These are phyloP conservation scores for Amblyjoppa fuscipennis DNA, from an alignment of 2,888 invertebrate genomes.

Conservation along the genomic window DNA sequence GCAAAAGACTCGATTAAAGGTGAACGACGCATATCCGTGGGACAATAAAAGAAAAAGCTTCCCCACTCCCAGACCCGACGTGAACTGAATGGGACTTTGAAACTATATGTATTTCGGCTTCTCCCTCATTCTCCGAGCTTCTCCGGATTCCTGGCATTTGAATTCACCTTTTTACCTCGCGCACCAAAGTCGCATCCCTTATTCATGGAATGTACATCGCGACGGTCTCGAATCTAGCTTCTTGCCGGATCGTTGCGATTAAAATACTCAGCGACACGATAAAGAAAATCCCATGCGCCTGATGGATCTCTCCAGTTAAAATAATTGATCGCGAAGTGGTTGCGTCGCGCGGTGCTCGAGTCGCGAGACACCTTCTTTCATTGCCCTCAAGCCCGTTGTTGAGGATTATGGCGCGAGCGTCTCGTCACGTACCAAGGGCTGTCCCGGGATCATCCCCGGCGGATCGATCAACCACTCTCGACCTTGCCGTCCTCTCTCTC, in stretches of 20 bases:
- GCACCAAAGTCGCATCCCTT: slow-evolving; percentile 41
- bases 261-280: slow-evolving; percentile 57
- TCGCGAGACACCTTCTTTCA: slow-evolving; percentile 24
- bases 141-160: slow-evolving; percentile 42
- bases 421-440: slow-evolving; percentile 46
- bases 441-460: slow-evolving; percentile 46
- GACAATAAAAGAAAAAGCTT: not conserved
- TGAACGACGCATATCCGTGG: slow-evolving; percentile 44
- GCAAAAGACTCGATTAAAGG: slow-evolving; percentile 57
- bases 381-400: slow-evolving; percentile 21
- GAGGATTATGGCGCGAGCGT: slow-evolving; percentile 41
- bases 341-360: not conserved
- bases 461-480: slow-evolving; percentile 63
- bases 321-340: slow-evolving; percentile 6
- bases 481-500: slow-evolving; percentile 57
- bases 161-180: slow-evolving; percentile 28
- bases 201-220: slow-evolving; percentile 46
- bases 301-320: not conserved
- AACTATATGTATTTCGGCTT: slow-evolving; percentile 34
- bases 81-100: slow-evolving; percentile 36
- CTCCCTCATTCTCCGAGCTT: slow-evolving; percentile 8
- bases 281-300: slow-evolving; percentile 49
- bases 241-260: slow-evolving; percentile 19
- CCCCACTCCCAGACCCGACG: not conserved
- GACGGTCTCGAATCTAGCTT: slow-evolving; percentile 1